These are phyloP conservation scores for Cariama cristata DNA, from an alignment of 2,113 vertebrate genomes.

Conservation along the genomic window DNA sequence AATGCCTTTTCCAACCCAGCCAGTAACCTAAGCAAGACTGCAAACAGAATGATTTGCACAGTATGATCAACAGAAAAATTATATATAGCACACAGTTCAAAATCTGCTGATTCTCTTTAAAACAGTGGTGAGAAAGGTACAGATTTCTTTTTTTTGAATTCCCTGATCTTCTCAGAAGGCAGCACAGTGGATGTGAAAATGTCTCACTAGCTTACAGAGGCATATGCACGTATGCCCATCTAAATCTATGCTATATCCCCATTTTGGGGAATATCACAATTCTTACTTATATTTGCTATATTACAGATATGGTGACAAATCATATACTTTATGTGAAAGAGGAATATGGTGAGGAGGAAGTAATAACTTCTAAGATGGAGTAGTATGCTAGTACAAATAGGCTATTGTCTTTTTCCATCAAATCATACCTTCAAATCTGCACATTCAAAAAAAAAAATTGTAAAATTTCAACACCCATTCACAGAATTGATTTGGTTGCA, in stretches of 20 bases:
- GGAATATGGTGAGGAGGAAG: rapidly evolving
- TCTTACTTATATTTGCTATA: neutral
- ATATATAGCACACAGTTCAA: neutral
- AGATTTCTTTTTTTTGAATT: neutral
- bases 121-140: neutral
- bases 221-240: neutral
- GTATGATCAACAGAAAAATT: neutral
- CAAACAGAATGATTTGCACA: neutral
- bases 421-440: neutral
- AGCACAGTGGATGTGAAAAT: neutral
- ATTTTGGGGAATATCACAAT: neutral
- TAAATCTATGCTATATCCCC: neutral
- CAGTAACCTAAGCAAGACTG: neutral
- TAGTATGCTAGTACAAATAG: neutral
- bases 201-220: neutral
- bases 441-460: neutral
- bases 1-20: neutral
- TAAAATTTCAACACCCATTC: neutral
- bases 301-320: neutral
- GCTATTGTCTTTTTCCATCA: neutral
- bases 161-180: neutral
- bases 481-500: too few relatives aligned
- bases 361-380: neutral
- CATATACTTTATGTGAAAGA: neutral
- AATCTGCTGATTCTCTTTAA: neutral